Evolutionary conservation across 2,113 vertebrate genomes (phyloP), one percentile per base, ranked within the genome.

Genomic region (Amphiprion percula): DNA sequence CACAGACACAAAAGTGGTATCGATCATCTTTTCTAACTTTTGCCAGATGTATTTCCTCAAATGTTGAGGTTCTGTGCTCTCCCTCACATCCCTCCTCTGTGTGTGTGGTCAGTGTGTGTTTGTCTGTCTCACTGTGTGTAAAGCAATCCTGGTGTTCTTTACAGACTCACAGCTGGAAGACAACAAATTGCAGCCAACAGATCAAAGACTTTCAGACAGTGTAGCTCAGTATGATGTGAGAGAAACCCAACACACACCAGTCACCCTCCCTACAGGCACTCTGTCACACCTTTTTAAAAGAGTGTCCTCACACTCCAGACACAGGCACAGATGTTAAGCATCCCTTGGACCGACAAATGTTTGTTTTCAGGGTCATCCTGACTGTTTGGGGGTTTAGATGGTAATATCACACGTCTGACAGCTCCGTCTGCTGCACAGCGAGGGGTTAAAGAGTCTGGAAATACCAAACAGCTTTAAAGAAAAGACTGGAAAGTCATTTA

Each of bases 171-270:
- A 90, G 85, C 88, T 90, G 85, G 85, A 87, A 63, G 76, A 82
- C 85, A 90, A 88, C 87, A 90, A 90, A 90, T 80, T 88, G 66
- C 61, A 56, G 85, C 83, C 50, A 59, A 73, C 76, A 91, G 66
- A 90, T 90, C 87, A 93, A 91, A 93, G 87, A 59, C 67, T 30
- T 21, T 79, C 28, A 76, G 69, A 58, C 46, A n/a, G 52, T 17
- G 69, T 9, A 28, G 21, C 33, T 75, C 55, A 52, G 67, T 30
- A 44, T 56, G 47, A 2, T 56, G 73, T 53, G 62, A 21, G 74
- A 52, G 56, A 68, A 47, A n/a, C 7, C 10, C 58, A 28, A 33
- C 23, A 59, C 55, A 62, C 59, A 68, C 37, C 50, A 50, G 19
- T 41, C 56, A 46, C 59, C 41, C 78, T 77, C 69, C 82, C 80